Percentiles rank a stretch among this genome's conserved stretches.
Evolutionary conservation across 2,797 vertebrate genomes (phyloP).

Genomic region (Onychomys arenicola): DNA sequence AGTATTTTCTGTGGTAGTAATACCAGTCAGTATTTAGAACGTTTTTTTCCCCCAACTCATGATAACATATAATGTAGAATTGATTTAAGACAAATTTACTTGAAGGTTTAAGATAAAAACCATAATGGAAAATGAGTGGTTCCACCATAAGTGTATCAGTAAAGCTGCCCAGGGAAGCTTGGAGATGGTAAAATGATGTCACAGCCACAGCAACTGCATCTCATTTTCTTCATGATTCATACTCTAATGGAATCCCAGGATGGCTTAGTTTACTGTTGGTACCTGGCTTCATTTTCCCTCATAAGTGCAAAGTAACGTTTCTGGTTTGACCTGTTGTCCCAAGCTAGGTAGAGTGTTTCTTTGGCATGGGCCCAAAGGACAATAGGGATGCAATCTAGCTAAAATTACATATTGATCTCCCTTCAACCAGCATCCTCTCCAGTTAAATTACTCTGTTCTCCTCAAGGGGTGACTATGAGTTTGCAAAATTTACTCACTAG

Average conservation of each 20-base stretch:
- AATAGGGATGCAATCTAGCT: constrained; percentile 76
- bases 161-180: constrained; percentile 57
- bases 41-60: background rate
- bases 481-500: constrained; percentile 67
- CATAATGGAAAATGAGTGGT: constrained; percentile 74
- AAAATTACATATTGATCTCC: constrained; percentile 83
- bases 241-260: constrained; percentile 39
- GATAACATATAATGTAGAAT: constrained; percentile 62
- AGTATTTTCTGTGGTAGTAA: constrained; percentile 38
- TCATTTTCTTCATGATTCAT: constrained; percentile 59
- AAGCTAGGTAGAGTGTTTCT: constrained; percentile 65
- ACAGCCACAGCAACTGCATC: constrained; percentile 34
- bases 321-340: constrained; percentile 71
- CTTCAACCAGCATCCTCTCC: constrained; percentile 65
- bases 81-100: constrained; percentile 79
- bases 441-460: constrained; percentile 73
- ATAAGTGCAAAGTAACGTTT: constrained; percentile 66
- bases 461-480: constrained; percentile 61
- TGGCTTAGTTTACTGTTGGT: constrained; percentile 7
- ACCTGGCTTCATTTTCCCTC: constrained; percentile 69
- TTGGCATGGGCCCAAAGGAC: constrained; percentile 75
- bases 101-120: constrained; percentile 73
- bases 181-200: constrained; percentile 59
- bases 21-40: background rate
- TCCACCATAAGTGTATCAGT: constrained; percentile 67